Evolutionary conservation across 2,888 invertebrate genomes (phyloP).

Genomic region (Spilarctia lutea): DNA sequence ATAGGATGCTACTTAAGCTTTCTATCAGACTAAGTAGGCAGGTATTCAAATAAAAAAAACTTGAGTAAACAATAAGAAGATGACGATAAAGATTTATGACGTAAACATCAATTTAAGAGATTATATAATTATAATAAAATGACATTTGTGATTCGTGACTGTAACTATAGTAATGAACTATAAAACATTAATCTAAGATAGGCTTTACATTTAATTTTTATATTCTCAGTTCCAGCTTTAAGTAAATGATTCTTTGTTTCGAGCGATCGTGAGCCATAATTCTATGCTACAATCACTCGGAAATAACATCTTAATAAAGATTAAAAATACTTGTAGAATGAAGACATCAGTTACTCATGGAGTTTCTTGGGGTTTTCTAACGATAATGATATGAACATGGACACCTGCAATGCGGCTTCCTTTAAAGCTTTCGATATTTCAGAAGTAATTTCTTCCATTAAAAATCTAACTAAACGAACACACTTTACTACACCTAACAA

Average conservation of each 20-base stretch:
- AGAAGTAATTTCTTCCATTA: neutral
- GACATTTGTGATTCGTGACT: neutral
- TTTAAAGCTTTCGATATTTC: neutral
- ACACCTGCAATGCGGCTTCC: too few relatives aligned
- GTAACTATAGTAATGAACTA: neutral
- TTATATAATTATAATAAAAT: neutral
- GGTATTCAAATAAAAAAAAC: too few relatives aligned
- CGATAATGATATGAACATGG: neutral
- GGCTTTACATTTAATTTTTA: neutral
- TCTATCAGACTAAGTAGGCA: too few relatives aligned
- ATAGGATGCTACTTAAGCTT: too few relatives aligned
- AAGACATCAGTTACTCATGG: neutral
- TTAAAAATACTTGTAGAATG: neutral
- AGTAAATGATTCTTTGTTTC: neutral
- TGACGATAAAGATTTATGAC: neutral
- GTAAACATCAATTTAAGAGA: neutral
- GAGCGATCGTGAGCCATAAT: conserved; percentile 37
- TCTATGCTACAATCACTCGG: conserved; percentile 33
- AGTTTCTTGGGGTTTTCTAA: neutral
- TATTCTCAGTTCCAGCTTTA: neutral
- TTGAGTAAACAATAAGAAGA: too few relatives aligned
- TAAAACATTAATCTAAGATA: neutral
- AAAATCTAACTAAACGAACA: neutral
- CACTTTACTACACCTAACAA: neutral
- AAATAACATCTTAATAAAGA: conserved; percentile 18